Conservation (phyloP, 2,113 vertebrate species). For the Burhinus oedicnemus region DNA sequence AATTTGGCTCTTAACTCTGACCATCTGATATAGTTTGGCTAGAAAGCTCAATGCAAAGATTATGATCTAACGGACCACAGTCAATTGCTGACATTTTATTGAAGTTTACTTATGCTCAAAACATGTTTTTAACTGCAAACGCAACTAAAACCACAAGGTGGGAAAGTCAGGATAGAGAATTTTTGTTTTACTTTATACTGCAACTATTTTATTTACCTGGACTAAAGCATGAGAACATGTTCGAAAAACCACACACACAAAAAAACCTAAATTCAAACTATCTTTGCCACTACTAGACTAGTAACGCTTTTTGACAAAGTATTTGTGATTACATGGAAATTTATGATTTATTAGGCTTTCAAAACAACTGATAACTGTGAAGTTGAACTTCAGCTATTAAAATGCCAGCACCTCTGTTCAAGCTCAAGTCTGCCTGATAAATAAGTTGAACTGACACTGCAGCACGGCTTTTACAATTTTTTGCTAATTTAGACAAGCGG, state of each 20-base stretch:
- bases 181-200: not conserved
- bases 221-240: not conserved
- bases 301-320: not conserved
- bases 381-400: not conserved
- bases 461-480: not conserved
- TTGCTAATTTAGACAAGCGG: not conserved
- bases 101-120: not conserved
- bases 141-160: not conserved
- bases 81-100: not conserved
- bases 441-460: not conserved
- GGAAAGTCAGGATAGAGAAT: conserved; percentile 12
- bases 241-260: not conserved
- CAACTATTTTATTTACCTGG: not conserved
- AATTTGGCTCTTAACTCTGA: not conserved
- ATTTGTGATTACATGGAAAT: not conserved
- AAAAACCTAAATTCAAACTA: not conserved
- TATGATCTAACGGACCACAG: not conserved
- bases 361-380: not conserved
- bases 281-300: not conserved
- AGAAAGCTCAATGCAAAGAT: not conserved
- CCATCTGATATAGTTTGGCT: not conserved
- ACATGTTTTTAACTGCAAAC: not conserved
- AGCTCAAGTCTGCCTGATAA: not conserved
- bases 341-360: not conserved
- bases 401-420: not conserved